These are phyloP conservation scores for Paracanthobrama guichenoti DNA, from an alignment of 2,113 vertebrate genomes.

Conservation along the genomic window DNA sequence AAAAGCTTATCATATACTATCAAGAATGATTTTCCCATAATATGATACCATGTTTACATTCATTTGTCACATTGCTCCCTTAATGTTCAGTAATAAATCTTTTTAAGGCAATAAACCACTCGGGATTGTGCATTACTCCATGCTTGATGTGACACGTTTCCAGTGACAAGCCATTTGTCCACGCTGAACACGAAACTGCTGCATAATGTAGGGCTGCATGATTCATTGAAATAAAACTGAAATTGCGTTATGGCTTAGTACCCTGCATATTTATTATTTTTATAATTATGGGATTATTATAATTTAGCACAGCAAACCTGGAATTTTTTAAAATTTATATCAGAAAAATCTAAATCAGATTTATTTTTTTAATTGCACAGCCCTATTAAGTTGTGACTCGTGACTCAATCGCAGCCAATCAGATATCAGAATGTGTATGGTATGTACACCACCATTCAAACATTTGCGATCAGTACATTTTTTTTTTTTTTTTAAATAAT, in stretches of 20 bases:
- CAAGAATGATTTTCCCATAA: neutral
- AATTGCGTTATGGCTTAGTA: neutral
- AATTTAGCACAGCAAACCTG: neutral
- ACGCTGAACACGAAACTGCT: neutral
- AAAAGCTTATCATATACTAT: neutral
- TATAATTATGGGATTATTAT: neutral
- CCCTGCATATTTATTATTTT: no score
- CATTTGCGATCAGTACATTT: neutral
- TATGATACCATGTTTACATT: neutral
- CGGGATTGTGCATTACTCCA: neutral
- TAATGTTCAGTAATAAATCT: slow-evolving; percentile 29
- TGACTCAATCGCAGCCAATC: neutral
- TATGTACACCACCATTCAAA: neutral
- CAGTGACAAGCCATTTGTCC: neutral
- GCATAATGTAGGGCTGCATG: neutral
- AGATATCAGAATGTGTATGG: neutral
- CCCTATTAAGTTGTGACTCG: neutral
- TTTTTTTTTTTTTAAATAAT: neutral
- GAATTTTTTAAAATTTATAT: neutral
- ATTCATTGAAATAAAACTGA: no score
- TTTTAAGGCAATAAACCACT: neutral
- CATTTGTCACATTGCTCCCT: neutral
- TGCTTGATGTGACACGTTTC: neutral
- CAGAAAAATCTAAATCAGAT: neutral
- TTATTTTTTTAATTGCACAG: neutral